Percentiles rank a stretch among this genome's conserved stretches.
These are phyloP conservation scores for Halotydeus destructor DNA, from an alignment of 1,140 invertebrate genomes.

Conservation along the genomic window DNA sequence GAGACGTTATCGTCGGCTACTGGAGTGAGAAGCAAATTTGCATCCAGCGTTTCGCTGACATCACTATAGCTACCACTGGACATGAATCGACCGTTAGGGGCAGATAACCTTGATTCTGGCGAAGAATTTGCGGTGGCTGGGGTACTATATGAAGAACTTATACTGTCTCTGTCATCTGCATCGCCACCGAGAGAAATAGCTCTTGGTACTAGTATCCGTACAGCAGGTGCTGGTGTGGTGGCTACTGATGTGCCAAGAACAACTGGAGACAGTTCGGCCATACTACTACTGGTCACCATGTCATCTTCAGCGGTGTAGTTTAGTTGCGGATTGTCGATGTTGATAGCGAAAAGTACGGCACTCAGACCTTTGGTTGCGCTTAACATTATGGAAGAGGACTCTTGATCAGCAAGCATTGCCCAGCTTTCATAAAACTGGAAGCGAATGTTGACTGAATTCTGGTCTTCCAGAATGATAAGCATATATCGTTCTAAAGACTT, in stretches of 20 bases:
- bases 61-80: too few species aligned
- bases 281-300: too few species aligned
- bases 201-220: not conserved
- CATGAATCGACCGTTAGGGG: too few species aligned
- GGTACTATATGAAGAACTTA: not conserved
- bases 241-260: not conserved
- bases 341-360: conserved; percentile 70
- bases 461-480: conserved; percentile 45
- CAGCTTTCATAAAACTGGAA: conserved; percentile 58
- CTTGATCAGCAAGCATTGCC: conserved; percentile 52
- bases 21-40: too few species aligned
- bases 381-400: conserved; percentile 47
- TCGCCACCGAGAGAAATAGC: conserved; percentile 1
- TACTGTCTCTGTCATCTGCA: not conserved
- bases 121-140: too few species aligned
- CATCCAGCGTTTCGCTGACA: too few species aligned
- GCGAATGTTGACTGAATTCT: conserved; percentile 14
- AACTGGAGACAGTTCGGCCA: not conserved
- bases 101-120: too few species aligned
- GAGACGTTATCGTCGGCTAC: too few species aligned
- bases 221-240: not conserved
- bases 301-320: too few species aligned
- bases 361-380: conserved; percentile 55
- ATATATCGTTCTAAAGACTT: conserved; percentile 61
- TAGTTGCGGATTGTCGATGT: conserved; percentile 58